These are phyloP conservation scores for Porites lobata DNA, from an alignment of 92 coral and sea anemone species.

Conservation along the genomic window DNA sequence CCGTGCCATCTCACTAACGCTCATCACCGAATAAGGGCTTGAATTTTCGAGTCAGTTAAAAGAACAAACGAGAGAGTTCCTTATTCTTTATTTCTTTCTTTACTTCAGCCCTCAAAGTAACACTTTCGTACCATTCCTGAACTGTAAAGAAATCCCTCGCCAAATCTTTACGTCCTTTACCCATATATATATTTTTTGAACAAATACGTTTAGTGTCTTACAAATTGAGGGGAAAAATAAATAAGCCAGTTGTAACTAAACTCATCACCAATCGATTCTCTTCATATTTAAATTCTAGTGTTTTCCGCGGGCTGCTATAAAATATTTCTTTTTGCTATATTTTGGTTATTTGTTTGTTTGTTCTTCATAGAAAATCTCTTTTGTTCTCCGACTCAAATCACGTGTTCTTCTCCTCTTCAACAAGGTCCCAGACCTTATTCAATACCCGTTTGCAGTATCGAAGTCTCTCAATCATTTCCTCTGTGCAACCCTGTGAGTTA, in stretches of 20 bases:
- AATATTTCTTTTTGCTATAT: neutral
- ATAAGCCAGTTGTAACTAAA: neutral
- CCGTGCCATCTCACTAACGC: too few relatives aligned
- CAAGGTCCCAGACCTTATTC: constrained; percentile 79
- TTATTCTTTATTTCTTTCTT: constrained; percentile 5
- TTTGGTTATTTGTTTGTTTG: neutral
- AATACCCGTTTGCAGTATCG: constrained; percentile 89
- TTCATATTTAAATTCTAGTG: neutral
- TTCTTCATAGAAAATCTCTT: neutral
- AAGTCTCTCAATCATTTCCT: constrained; percentile 82
- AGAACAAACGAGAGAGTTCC: neutral
- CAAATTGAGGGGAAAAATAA: neutral
- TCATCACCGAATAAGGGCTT: neutral
- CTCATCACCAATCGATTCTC: neutral
- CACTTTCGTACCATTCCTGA: neutral
- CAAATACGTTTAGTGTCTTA: neutral
- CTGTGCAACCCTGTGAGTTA: constrained; percentile 73
- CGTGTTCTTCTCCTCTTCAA: constrained; percentile 24
- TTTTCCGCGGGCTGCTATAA: neutral
- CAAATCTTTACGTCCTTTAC: neutral
- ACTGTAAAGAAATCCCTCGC: neutral
- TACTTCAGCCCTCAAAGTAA: neutral
- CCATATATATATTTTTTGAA: neutral
- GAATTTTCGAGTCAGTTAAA: neutral
- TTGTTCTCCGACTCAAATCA: neutral